phyloP scores from a whole-genome alignment of 1,140 invertebrate species.

The Littorina saxatilis region DNA sequence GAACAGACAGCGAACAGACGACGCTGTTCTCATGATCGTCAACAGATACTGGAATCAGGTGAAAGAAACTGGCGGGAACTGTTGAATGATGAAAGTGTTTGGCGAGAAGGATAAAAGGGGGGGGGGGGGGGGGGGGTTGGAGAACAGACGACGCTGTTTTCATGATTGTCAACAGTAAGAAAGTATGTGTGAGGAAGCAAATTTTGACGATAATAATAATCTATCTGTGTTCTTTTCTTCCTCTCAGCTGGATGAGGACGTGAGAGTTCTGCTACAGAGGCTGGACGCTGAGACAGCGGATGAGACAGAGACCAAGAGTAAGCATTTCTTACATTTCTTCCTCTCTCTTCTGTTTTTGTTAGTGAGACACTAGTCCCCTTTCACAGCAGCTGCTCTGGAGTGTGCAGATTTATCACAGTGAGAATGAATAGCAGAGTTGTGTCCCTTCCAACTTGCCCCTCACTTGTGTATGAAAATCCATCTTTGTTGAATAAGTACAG shows the following conservation, averaged over 20 bases:
- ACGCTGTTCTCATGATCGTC: conserved; percentile 97
- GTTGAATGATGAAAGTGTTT: background rate
- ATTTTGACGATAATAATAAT: too few species aligned
- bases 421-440: too few species aligned
- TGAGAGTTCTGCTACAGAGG: conserved; percentile 92
- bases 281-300: conserved; percentile 98
- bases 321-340: conserved; percentile 27
- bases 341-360: background rate
- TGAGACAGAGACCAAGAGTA: conserved; percentile 85
- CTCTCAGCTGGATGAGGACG: conserved; percentile 88
- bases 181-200: too few species aligned
- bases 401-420: too few species aligned
- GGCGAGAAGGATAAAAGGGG: background rate
- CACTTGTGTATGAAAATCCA: too few species aligned
- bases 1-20: conserved; percentile 97
- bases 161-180: too few species aligned
- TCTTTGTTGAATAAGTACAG: too few species aligned
- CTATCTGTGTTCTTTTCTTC: too few species aligned
- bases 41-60: conserved; percentile 95
- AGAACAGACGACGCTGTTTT: too few species aligned
- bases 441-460: too few species aligned
- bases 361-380: background rate
- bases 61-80: background rate
- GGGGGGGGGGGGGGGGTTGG: too few species aligned
- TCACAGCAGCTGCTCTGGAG: too few species aligned